phyloP scores from a whole-genome alignment of 2,113 vertebrate species.

The Tachysurus fulvidraco region DNA sequence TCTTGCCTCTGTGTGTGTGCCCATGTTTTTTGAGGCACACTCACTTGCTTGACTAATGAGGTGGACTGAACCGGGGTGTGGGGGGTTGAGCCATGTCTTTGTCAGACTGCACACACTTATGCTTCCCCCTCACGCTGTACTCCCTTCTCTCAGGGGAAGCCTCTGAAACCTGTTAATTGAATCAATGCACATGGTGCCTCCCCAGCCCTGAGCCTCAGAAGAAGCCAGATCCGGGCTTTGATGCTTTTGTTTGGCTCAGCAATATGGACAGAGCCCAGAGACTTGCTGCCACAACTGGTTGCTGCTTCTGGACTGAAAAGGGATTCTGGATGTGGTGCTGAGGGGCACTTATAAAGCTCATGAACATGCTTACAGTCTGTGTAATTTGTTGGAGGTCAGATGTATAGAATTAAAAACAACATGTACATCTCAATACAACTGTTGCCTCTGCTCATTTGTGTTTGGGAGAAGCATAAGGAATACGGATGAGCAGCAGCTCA shows the following conservation, averaged over 20 bases:
- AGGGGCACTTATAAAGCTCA: background rate
- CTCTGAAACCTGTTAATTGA: conserved; percentile 88
- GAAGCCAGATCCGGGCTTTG: conserved; percentile 62
- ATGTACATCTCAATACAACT: conserved; percentile 28
- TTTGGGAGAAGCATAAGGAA: conserved; percentile 18
- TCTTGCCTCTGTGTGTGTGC: conserved; percentile 1
- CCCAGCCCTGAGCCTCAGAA: conserved; percentile 62
- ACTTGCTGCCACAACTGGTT: conserved; percentile 72
- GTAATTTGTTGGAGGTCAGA: conserved; percentile 15
- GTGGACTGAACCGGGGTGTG: conserved; percentile 66
- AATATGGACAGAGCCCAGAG: conserved; percentile 67
- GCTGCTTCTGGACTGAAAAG: conserved; percentile 57
- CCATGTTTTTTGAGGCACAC: conserved; percentile 64
- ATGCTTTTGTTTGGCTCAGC: conserved; percentile 68
- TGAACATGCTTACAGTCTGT: background rate
- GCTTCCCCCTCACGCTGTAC: conserved; percentile 53
- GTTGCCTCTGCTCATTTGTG: background rate
- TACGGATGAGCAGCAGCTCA: conserved; percentile 28
- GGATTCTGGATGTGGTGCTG: conserved; percentile 1
- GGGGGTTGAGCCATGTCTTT: conserved; percentile 77
- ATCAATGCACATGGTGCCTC: conserved; percentile 78
- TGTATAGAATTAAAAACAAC: conserved; percentile 22
- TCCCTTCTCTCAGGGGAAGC: conserved; percentile 75
- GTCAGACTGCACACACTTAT: conserved; percentile 69
- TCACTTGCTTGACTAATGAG: conserved; percentile 76